phyloP scores from a whole-genome alignment of 1,140 invertebrate genomes.

The Archegozetes longisetosus region DNA sequence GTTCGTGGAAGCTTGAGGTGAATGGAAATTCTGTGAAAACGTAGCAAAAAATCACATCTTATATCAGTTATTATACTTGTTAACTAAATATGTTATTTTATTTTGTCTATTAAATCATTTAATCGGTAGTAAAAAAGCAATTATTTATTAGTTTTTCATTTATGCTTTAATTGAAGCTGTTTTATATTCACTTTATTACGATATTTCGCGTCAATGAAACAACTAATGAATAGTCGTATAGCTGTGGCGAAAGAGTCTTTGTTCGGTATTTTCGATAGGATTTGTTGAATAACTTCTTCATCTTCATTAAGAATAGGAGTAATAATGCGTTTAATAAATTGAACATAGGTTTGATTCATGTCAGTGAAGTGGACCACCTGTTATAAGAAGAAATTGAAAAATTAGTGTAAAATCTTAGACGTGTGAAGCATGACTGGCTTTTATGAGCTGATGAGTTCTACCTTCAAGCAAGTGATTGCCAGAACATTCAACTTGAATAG shows the following conservation, averaged over 20 bases:
- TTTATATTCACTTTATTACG: slow-evolving; percentile 1
- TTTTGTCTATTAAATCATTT: too few species aligned
- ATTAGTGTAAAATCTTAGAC: background rate
- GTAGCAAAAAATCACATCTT: background rate
- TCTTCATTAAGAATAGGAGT: background rate
- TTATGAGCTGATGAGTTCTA: background rate
- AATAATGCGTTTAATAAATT: slow-evolving; percentile 10
- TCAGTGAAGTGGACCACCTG: slow-evolving; percentile 13
- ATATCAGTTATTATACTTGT: too few species aligned
- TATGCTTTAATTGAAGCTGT: slow-evolving; percentile 7
- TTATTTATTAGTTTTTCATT: too few species aligned
- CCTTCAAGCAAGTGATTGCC: slow-evolving; percentile 17
- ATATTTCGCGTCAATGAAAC: slow-evolving; percentile 8
- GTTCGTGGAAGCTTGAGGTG: background rate
- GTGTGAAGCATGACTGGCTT: background rate
- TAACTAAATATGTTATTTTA: too few species aligned
- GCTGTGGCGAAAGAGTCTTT: slow-evolving; percentile 15
- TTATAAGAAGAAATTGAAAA: background rate
- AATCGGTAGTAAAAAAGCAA: too few species aligned
- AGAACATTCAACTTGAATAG: slow-evolving; percentile 13
- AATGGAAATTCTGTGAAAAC: background rate
- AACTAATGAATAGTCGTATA: slow-evolving; percentile 14
- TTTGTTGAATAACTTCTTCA: background rate
- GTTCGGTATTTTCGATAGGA: slow-evolving; percentile 15
- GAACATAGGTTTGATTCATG: slow-evolving; percentile 5